A percentile compares a stretch with the other conserved stretches of the same genome.
phyloP scores from a whole-genome alignment of 2,888 invertebrate genomes.

The Orgyia antiqua region DNA sequence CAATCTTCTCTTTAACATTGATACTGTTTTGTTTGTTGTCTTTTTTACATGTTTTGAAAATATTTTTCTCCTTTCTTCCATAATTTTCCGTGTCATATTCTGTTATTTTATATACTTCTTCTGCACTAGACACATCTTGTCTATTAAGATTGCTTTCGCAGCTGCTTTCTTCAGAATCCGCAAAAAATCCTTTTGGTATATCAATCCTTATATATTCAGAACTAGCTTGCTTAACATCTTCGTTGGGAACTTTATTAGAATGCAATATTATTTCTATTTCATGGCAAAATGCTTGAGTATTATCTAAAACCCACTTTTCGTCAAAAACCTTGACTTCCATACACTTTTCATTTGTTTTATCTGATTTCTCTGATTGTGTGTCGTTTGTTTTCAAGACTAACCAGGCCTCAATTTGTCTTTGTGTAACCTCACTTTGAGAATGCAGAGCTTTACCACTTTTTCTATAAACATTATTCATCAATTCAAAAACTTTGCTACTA shows the following conservation, averaged over 20 bases:
- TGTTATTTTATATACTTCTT: conserved; percentile 57
- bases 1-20: conserved; percentile 33
- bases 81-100: conserved; percentile 53
- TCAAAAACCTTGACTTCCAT: too few species aligned
- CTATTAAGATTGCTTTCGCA: conserved; percentile 23
- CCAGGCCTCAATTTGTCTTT: too few species aligned
- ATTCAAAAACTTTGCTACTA: conserved; percentile 53
- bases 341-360: too few species aligned
- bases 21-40: conserved; percentile 29
- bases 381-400: too few species aligned
- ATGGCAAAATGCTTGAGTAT: too few species aligned
- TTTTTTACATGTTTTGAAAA: conserved; percentile 20
- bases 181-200: conserved; percentile 56
- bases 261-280: too few species aligned
- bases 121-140: conserved; percentile 43
- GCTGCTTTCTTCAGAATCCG: conserved; percentile 29
- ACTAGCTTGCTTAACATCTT: conserved; percentile 29
- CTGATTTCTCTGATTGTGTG: too few species aligned
- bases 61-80: conserved; percentile 22
- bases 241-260: too few species aligned
- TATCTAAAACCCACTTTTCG: too few species aligned
- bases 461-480: conserved; percentile 51
- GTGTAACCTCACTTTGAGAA: conserved; percentile 49
- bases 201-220: conserved; percentile 52
- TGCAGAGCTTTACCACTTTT: conserved; percentile 38